These are phyloP conservation scores for Eriocheir sinensis DNA, from an alignment of 1,140 invertebrate species.

Conservation along the genomic window DNA sequence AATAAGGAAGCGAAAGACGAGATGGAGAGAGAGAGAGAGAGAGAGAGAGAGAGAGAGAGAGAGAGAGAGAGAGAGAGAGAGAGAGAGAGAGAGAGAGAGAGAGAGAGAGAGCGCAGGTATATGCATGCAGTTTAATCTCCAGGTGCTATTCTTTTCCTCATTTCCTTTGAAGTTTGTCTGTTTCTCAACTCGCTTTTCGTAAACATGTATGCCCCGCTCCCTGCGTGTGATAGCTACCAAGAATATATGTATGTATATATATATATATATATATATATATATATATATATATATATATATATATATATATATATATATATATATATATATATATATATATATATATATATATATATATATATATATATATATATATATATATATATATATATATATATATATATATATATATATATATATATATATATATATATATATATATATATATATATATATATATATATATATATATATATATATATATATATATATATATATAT, in stretches of 20 bases:
- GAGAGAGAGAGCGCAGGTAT: background rate
- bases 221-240: too few species aligned
- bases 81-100: background rate
- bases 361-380: too few species aligned
- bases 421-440: background rate
- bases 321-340: too few species aligned
- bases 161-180: background rate
- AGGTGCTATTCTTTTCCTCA: background rate
- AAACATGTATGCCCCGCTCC: too few species aligned
- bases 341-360: too few species aligned
- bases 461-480: too few species aligned
- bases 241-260: too few species aligned
- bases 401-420: too few species aligned
- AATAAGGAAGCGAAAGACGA: background rate
- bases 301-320: slow-evolving; percentile 8
- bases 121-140: background rate
- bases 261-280: background rate
- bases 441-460: too few species aligned
- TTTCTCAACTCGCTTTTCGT: too few species aligned
- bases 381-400: too few species aligned
- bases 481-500: too few species aligned
- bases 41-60: background rate
- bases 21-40: background rate
- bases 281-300: slow-evolving; percentile 7
- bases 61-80: background rate